Base-by-base conservation (phyloP, 2,797 vertebrate species). In the Ibycter americanus region DNA sequence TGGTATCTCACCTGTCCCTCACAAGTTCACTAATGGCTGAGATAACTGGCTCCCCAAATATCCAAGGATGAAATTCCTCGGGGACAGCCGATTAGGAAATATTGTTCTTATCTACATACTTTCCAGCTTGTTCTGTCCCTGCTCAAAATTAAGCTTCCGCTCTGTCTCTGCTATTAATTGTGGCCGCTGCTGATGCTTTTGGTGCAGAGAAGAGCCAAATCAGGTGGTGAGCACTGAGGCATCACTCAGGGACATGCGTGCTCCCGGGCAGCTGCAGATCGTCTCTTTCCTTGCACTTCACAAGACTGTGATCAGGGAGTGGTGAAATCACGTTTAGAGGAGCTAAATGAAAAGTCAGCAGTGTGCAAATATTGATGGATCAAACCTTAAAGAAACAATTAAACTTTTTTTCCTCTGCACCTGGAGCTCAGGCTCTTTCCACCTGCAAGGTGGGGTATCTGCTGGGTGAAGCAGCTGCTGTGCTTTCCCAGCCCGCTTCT, bases 1-100 rank as follows among this genome's bases (percentile, higher is more conserved):
- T 91, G 82, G 67, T 97, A 91, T 96, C 96, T 97, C 94, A 97
- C 96, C 96, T 96, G 95, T 97, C 87, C 96, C 89, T 97, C 96
- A 94, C 96, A 96, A 94, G 89, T 94, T 93, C 89, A 7, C 96
- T 97, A 97, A 97, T 97, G 96, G 96, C 96, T 0, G 0, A 94
- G 96, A 96, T 95, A 96, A 96, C 6, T 6, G 47, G 47, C 91
- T 63, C 56, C 63, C 6, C 0, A 1, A 77, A 63, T 8, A 91
- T 42, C 78, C 71, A 3, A 12, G 91, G 91, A 92, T 89, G 91
- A 87, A 92, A 97, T 83, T 93, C 87, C 67, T 20, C 0, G 1
- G 90, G 87, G 73, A 66, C 63, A 80, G 87, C 90, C 70, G 95
- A 89, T 96, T 83, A 85, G 95, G 78, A 83, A 91, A 90, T 87